Conservation (phyloP, 1,140 invertebrate species). For the Drosophila prosaltans region DNA sequence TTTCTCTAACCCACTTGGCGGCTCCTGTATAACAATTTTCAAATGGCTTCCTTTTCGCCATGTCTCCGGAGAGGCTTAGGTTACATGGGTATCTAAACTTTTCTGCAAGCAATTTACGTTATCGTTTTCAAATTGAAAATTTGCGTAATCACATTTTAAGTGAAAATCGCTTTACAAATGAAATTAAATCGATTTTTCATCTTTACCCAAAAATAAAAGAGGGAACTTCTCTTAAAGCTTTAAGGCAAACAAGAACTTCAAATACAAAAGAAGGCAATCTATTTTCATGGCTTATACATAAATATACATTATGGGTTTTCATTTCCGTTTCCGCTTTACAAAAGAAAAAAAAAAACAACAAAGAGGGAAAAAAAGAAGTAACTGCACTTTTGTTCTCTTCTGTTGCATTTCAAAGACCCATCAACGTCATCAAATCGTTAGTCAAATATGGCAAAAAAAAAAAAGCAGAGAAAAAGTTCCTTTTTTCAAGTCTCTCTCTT, state of each 20-base stretch:
- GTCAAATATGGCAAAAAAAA: slow-evolving; percentile 62
- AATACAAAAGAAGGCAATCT: slow-evolving; percentile 14
- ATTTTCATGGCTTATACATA: slow-evolving; percentile 53
- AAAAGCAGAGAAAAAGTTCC: slow-evolving; percentile 24
- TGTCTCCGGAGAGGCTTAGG: not conserved
- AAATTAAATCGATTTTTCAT: slow-evolving; percentile 75
- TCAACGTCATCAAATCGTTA: slow-evolving; percentile 77
- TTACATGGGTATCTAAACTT: slow-evolving; percentile 9
- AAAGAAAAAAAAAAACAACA: slow-evolving; percentile 29
- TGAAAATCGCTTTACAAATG: slow-evolving; percentile 76
- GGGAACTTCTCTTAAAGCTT: slow-evolving; percentile 36
- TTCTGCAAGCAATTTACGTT: slow-evolving; percentile 68
- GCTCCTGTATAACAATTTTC: slow-evolving; percentile 44
- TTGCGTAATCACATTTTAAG: slow-evolving; percentile 80
- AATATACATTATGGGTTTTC: slow-evolving; percentile 67
- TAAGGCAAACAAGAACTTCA: slow-evolving; percentile 3
- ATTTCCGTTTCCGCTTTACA: slow-evolving; percentile 52
- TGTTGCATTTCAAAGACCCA: slow-evolving; percentile 65
- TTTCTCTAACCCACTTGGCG: slow-evolving; percentile 7
- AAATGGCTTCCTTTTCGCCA: slow-evolving; percentile 45
- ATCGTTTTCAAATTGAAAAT: slow-evolving; percentile 80
- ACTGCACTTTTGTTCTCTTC: slow-evolving; percentile 37
- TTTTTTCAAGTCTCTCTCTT: slow-evolving; percentile 48
- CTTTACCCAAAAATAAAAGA: slow-evolving; percentile 1
- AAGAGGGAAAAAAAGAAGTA: not conserved